Conservation (phyloP, 2,113 vertebrate species). For the Cynoglossus semilaevis region DNA sequence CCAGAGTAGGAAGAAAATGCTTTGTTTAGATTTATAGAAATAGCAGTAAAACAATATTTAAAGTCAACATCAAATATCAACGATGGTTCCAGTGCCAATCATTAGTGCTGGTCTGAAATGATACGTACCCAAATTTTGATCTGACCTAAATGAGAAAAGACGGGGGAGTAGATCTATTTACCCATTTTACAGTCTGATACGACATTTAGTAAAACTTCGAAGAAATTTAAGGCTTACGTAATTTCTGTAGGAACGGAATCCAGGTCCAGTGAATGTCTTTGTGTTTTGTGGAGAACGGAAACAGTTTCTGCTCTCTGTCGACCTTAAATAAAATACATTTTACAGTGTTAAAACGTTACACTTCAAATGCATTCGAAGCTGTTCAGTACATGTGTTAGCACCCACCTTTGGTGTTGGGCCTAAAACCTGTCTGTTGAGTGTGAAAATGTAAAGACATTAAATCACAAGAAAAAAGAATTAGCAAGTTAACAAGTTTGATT, state of each 20-base stretch:
- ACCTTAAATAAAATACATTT: constrained; percentile 35
- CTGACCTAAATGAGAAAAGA: constrained; percentile 16
- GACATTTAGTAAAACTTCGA: background rate
- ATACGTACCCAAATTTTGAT: constrained; percentile 40
- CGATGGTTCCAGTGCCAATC: too few relatives aligned
- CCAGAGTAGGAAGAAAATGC: too few relatives aligned
- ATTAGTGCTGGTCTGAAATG: too few relatives aligned
- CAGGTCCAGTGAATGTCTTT: constrained; percentile 64
- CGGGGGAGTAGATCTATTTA: background rate
- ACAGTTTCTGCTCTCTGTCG: background rate
- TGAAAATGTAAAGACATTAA: too few relatives aligned
- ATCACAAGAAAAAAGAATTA: too few relatives aligned
- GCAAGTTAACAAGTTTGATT: too few relatives aligned
- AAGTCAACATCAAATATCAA: too few relatives aligned
- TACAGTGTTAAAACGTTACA: background rate
- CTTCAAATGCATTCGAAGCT: background rate
- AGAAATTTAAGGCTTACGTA: constrained; percentile 28
- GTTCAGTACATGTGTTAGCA: too few relatives aligned
- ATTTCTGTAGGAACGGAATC: constrained; percentile 45
- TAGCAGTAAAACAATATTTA: too few relatives aligned
- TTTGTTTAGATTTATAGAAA: too few relatives aligned
- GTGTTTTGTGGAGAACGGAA: background rate
- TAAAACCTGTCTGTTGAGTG: constrained; percentile 28
- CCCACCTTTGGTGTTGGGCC: constrained; percentile 38
- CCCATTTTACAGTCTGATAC: background rate